A percentile compares a stretch with the other conserved stretches of the same genome.
phyloP scores from a whole-genome alignment of 2,797 vertebrate species.

The Emys orbicularis region DNA sequence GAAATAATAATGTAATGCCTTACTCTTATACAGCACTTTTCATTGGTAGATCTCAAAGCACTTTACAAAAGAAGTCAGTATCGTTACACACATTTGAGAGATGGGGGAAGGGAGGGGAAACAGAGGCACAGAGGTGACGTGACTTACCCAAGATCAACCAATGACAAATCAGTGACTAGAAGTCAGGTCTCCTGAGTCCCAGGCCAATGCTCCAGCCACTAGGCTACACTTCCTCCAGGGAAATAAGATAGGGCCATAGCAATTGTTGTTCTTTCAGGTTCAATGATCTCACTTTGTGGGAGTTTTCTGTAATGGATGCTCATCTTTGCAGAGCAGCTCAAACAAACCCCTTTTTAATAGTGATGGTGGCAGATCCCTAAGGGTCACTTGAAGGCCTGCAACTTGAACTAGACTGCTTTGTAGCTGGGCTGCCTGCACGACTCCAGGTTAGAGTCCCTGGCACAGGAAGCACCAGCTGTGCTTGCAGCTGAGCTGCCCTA shows the following conservation, averaged over 20 bases:
- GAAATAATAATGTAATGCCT: too few relatives aligned
- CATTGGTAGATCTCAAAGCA: not conserved
- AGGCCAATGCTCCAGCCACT: not conserved
- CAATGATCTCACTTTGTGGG: not conserved
- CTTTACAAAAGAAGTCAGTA: not conserved
- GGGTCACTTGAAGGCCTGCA: not conserved
- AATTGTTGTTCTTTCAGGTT: not conserved
- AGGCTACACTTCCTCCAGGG: not conserved
- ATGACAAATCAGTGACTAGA: not conserved
- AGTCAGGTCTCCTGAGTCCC: not conserved
- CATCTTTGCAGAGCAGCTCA: not conserved
- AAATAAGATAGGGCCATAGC: not conserved
- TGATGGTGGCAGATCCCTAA: not conserved
- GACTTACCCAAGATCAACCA: not conserved
- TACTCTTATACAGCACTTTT: not conserved
- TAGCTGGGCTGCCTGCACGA: not conserved
- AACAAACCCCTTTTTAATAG: not conserved
- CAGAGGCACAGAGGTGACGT: not conserved
- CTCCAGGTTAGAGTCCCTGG: not conserved
- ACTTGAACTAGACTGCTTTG: not conserved
- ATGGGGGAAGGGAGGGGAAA: not conserved
- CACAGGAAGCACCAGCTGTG: not conserved
- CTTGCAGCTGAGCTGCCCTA: not conserved
- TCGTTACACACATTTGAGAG: not conserved
- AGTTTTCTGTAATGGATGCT: too few relatives aligned